Conservation (phyloP, 2,113 vertebrate genomes). For the Cisticola juncidis region DNA sequence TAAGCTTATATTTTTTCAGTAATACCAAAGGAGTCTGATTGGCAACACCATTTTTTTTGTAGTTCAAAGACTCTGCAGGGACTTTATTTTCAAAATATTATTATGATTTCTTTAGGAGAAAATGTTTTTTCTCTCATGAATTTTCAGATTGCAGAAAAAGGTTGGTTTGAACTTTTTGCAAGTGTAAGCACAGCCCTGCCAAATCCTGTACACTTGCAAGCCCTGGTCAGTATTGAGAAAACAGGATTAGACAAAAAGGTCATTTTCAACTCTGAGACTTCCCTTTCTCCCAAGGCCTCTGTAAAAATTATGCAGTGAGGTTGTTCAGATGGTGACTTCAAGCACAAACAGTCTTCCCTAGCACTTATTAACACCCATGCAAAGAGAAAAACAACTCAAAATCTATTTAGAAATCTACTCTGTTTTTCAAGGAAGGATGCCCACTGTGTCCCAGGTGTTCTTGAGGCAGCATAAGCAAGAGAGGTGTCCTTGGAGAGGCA, state of each 20-base stretch:
- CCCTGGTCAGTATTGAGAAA: neutral
- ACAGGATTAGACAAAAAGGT: neutral
- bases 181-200: neutral
- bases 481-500: neutral
- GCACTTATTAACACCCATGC: neutral
- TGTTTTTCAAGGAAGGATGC: neutral
- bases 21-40: neutral
- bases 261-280: neutral
- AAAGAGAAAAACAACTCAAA: neutral
- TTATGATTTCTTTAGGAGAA: neutral
- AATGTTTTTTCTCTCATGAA: neutral
- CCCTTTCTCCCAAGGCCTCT: neutral
- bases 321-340: neutral
- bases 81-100: constrained; percentile 3
- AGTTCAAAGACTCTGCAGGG: neutral
- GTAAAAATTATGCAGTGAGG: neutral
- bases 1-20: neutral
- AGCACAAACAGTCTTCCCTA: neutral
- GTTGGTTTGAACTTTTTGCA: neutral
- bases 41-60: neutral
- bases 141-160: neutral
- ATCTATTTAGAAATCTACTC: neutral
- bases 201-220: neutral
- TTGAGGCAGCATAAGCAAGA: neutral
- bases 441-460: neutral